Conservation (phyloP, 1,140 invertebrate genomes). For the Drosophila repletoides region DNA sequence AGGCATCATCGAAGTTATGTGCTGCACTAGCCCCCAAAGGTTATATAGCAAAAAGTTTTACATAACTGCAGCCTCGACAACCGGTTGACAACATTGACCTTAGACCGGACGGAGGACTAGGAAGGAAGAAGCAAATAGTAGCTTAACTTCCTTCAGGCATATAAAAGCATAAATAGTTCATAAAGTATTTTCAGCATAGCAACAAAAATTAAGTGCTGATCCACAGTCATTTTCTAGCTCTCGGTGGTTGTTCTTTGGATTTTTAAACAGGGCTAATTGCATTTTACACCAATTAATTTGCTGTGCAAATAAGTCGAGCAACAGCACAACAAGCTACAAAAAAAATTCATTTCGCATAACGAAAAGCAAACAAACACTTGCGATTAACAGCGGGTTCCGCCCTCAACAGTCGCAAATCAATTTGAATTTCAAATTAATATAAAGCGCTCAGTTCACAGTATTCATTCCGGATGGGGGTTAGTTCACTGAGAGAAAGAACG, state of each 20-base stretch:
- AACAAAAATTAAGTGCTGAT: background rate
- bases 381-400: constrained; percentile 5
- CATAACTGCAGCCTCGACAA: constrained; percentile 47
- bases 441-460: constrained; percentile 15
- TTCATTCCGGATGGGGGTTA: background rate
- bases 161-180: constrained; percentile 74
- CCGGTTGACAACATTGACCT: constrained; percentile 64
- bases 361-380: constrained; percentile 56
- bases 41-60: constrained; percentile 57
- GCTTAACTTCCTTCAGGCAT: constrained; percentile 17
- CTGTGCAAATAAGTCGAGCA: constrained; percentile 26
- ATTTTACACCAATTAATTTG: constrained; percentile 73
- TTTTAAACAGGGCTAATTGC: constrained; percentile 47
- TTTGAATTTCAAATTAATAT: constrained; percentile 70
- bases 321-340: constrained; percentile 8
- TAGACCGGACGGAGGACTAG: constrained; percentile 6
- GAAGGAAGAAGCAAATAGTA: background rate
- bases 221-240: background rate
- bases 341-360: constrained; percentile 41
- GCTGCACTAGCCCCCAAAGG: constrained; percentile 30
- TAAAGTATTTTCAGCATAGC: constrained; percentile 60
- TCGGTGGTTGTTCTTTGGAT: background rate
- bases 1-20: constrained; percentile 77
- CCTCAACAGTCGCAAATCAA: constrained; percentile 46
- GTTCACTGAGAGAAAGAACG: background rate